These are phyloP conservation scores for Gymnoscelis rufifasciata DNA, from an alignment of 2,888 invertebrate species.

Conservation along the genomic window DNA sequence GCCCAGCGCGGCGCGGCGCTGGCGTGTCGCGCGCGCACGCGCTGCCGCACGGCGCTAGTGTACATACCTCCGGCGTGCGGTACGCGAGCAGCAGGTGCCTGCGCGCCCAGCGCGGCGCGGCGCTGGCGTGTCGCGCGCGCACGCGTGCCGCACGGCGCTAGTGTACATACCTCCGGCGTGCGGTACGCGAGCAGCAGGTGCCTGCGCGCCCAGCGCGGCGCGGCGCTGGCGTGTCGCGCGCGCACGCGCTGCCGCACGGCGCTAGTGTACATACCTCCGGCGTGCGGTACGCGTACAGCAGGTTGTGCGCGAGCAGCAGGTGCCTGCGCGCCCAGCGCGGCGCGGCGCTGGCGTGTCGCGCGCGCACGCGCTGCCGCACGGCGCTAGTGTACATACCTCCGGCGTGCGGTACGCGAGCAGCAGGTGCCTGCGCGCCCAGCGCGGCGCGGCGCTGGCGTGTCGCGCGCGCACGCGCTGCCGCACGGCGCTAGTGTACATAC, in stretches of 20 bases:
- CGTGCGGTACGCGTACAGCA: not conserved
- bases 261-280: not conserved
- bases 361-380: too few relatives aligned
- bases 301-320: too few relatives aligned
- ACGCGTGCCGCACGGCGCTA: not conserved
- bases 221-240: conserved; percentile 3
- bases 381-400: conserved; percentile 3
- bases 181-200: conserved; percentile 53
- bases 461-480: not conserved
- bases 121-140: conserved; percentile 1
- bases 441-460: not conserved
- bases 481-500: too few relatives aligned
- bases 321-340: not conserved
- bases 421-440: not conserved
- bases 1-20: conserved; percentile 7
- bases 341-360: not conserved
- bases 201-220: conserved; percentile 37
- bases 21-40: not conserved
- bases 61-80: too few relatives aligned
- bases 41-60: too few relatives aligned
- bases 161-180: conserved; percentile 17
- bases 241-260: conserved; percentile 4
- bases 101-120: conserved; percentile 37
- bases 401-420: not conserved
- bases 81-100: conserved; percentile 51